These are phyloP conservation scores for Clusia tigrina DNA, from an alignment of 2,888 invertebrate species.

Conservation along the genomic window DNA sequence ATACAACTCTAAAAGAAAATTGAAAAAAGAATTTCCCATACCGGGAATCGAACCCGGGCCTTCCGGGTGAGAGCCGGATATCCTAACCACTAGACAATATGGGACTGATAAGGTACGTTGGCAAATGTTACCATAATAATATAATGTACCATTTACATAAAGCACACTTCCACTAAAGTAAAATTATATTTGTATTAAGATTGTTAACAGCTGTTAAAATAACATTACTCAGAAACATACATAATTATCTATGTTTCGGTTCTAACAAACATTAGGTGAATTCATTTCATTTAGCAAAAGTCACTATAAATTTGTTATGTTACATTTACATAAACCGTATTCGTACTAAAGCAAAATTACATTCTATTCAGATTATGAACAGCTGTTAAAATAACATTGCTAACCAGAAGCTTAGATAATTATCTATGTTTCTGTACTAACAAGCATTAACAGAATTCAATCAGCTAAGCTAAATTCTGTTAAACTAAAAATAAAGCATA, in stretches of 20 bases:
- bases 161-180: not conserved
- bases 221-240: no score
- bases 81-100: conserved; percentile 66
- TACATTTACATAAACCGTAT: not conserved
- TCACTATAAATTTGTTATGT: not conserved
- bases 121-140: not conserved
- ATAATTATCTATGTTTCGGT: not conserved
- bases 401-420: no score
- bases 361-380: no score
- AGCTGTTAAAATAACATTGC: not conserved
- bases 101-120: conserved; percentile 44
- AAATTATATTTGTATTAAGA: not conserved
- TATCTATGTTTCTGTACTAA: not conserved
- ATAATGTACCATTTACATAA: not conserved
- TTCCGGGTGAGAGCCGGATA: conserved; percentile 66
- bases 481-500: no score
- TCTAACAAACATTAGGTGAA: no score
- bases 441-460: no score
- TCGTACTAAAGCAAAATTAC: not conserved
- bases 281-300: not conserved
- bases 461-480: not conserved
- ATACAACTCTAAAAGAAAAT: not conserved
- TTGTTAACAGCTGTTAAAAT: no score
- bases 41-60: conserved; percentile 67
- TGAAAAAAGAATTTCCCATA: conserved; percentile 56